Evolutionary conservation across 2,113 vertebrate genomes (phyloP).

Genomic region (Dipodomys spectabilis): DNA sequence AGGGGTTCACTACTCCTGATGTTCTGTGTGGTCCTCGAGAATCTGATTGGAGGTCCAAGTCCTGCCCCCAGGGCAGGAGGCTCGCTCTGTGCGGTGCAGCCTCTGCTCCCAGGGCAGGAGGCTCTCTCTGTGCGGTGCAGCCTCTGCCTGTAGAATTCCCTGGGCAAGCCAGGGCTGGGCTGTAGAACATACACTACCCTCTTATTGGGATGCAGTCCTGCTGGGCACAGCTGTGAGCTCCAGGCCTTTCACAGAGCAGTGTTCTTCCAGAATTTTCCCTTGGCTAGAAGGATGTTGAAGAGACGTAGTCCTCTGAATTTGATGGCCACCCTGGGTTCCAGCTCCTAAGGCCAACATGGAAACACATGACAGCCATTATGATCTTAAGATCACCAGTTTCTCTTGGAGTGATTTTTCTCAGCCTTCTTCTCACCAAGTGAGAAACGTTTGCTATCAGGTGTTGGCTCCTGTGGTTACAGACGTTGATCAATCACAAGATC

Average conservation of each 20-base stretch:
- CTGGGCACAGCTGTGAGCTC: accelerated
- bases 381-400: accelerated
- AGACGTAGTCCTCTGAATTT: not conserved
- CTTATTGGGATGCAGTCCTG: no score
- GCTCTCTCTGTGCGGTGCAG: accelerated
- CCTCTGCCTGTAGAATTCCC: no score
- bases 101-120: no score
- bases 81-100: no score
- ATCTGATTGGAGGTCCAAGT: not conserved
- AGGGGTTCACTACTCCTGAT: accelerated
- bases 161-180: no score
- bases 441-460: not conserved
- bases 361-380: accelerated
- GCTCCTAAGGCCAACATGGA: not conserved
- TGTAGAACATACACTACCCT: no score
- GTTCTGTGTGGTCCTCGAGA: not conserved
- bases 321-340: accelerated
- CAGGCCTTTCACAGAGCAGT: not conserved
- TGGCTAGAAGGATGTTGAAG: not conserved
- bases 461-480: accelerated
- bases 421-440: no score
- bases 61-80: not conserved
- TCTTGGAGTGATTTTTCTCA: no score
- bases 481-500: accelerated
- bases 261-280: not conserved